These are phyloP conservation scores for Poeciliopsis turneri DNA, from an alignment of 2,797 vertebrate species.

Conservation along the genomic window DNA sequence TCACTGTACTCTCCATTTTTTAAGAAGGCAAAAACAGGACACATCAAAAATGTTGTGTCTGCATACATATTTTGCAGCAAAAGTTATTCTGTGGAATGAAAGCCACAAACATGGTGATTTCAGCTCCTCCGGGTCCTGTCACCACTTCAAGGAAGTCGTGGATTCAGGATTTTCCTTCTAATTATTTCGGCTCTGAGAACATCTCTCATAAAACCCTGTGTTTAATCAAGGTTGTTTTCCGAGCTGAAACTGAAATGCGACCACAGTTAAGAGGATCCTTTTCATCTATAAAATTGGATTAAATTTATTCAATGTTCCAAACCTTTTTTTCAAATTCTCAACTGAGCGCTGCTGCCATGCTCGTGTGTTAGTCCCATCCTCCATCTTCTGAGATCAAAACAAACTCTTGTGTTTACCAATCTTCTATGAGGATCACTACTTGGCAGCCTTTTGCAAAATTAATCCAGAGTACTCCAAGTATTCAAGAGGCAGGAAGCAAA, in stretches of 20 bases:
- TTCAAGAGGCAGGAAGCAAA: slow-evolving; percentile 1
- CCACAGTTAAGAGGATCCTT: slow-evolving; percentile 30
- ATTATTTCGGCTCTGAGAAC: slow-evolving; percentile 21
- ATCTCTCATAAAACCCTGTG: neutral
- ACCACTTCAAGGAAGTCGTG: neutral
- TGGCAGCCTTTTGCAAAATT: slow-evolving; percentile 57
- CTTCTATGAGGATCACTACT: slow-evolving; percentile 40
- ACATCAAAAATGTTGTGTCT: neutral
- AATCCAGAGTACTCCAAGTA: slow-evolving; percentile 44
- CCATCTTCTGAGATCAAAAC: slow-evolving; percentile 66
- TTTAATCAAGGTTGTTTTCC: slow-evolving; percentile 20
- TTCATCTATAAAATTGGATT: slow-evolving; percentile 56
- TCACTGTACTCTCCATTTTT: neutral
- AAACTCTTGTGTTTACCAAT: slow-evolving; percentile 60
- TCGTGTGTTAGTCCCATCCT: slow-evolving; percentile 46
- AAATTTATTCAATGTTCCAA: slow-evolving; percentile 38
- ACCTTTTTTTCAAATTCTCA: slow-evolving; percentile 57
- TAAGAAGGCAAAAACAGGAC: neutral
- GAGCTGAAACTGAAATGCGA: slow-evolving; percentile 20
- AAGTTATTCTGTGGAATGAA: neutral
- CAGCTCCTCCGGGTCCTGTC: neutral
- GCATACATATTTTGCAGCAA: neutral
- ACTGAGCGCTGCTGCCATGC: slow-evolving; percentile 48
- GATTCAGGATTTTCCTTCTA: slow-evolving; percentile 23
- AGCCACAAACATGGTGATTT: neutral